These are phyloP conservation scores for Oscheius sp. DNA, from an alignment of 2,888 invertebrate species.

Conservation along the genomic window DNA sequence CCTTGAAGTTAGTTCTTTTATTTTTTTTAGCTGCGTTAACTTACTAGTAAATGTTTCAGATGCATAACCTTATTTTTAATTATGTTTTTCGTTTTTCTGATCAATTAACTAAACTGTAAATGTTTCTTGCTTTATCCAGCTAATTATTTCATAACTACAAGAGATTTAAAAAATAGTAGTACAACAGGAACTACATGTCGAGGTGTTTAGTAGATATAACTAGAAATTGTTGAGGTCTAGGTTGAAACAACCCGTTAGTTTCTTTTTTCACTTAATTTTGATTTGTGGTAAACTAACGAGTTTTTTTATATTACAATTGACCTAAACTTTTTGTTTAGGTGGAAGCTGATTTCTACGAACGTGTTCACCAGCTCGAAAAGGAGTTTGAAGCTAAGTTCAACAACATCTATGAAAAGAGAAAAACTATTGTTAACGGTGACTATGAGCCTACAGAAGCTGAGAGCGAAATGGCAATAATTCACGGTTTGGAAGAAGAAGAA, in stretches of 20 bases:
- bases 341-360: constrained; percentile 90
- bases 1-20: constrained; percentile 39
- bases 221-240: background rate
- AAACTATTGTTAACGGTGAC: constrained; percentile 75
- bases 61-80: too few species aligned
- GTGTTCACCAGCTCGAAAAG: constrained; percentile 90
- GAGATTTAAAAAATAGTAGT: too few species aligned
- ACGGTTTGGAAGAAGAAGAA: constrained; percentile 47
- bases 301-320: too few species aligned
- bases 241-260: background rate
- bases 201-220: too few species aligned
- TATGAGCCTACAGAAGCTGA: constrained; percentile 90
- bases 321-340: constrained; percentile 77
- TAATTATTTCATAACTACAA: too few species aligned
- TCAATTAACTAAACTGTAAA: too few species aligned
- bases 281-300: background rate
- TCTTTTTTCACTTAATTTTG: background rate
- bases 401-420: constrained; percentile 79
- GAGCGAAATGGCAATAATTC: constrained; percentile 82
- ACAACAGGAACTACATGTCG: too few species aligned
- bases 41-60: too few species aligned
- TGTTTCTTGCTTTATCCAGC: too few species aligned
- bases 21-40: constrained; percentile 79
- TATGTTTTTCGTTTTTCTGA: too few species aligned
- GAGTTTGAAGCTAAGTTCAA: constrained; percentile 85